Evolutionary conservation across 2,888 invertebrate species (phyloP).

Genomic region (Eristalis intricaria): DNA sequence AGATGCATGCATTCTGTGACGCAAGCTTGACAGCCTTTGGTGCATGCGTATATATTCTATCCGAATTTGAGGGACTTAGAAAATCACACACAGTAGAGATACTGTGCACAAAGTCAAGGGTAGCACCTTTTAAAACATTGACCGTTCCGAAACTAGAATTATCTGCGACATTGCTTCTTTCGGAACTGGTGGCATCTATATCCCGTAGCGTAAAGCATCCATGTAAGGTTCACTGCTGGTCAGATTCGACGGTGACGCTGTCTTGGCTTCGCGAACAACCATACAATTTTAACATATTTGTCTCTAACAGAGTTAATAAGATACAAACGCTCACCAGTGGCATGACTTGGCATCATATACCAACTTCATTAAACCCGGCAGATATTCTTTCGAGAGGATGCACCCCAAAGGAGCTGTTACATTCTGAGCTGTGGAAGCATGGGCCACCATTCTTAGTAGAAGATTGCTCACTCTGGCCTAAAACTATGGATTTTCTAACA

Average conservation of each 20-base stretch:
- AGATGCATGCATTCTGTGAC: constrained; percentile 57
- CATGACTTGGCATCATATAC: too few species aligned
- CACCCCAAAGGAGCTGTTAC: constrained; percentile 39
- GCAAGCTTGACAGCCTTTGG: constrained; percentile 50
- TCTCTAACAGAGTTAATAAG: constrained; percentile 25
- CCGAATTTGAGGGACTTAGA: constrained; percentile 2
- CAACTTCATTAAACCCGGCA: constrained; percentile 41
- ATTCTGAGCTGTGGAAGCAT: constrained; percentile 35
- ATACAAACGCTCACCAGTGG: too few species aligned
- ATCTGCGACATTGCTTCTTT: constrained; percentile 41
- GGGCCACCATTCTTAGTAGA: constrained; percentile 6
- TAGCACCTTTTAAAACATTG: constrained; percentile 38
- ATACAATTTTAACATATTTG: constrained; percentile 62
- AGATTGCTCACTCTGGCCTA: background rate
- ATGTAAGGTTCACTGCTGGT: constrained; percentile 39
- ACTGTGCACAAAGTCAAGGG: constrained; percentile 42
- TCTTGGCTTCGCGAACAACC: too few species aligned
- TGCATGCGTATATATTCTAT: constrained; percentile 36
- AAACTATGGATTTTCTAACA: too few species aligned
- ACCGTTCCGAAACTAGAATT: constrained; percentile 66
- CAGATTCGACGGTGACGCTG: constrained; percentile 49
- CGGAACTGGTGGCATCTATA: constrained; percentile 30
- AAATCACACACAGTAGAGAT: constrained; percentile 7
- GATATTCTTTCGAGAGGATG: constrained; percentile 52
- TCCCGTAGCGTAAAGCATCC: constrained; percentile 1